Evolutionary conservation across 1,140 invertebrate genomes (phyloP).

Genomic region (Drosophila subpulchrella): DNA sequence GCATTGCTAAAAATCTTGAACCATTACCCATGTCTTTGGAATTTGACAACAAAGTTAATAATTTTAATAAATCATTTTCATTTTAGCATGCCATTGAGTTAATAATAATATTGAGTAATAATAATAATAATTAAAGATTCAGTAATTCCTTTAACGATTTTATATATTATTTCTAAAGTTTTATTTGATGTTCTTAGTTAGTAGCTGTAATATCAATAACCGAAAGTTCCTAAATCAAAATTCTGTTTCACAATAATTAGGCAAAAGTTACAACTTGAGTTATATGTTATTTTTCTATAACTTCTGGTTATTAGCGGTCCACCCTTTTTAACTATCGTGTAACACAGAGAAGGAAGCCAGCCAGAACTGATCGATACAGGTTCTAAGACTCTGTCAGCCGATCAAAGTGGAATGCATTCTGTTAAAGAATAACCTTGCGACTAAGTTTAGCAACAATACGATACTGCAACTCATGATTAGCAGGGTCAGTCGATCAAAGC

Average conservation of each 20-base stretch:
- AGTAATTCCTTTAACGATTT: no score
- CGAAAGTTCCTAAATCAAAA: neutral
- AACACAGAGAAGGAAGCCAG: conserved; percentile 23
- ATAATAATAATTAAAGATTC: no score
- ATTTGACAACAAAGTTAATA: no score
- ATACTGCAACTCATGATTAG: conserved; percentile 23
- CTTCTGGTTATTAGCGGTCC: conserved; percentile 4
- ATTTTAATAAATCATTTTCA: no score
- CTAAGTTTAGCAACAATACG: conserved; percentile 18
- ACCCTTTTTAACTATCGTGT: neutral
- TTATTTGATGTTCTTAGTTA: neutral
- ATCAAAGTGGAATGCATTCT: conserved; percentile 22
- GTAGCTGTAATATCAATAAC: neutral
- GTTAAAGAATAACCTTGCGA: conserved; percentile 36
- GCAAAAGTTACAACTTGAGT: neutral
- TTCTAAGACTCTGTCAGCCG: conserved; percentile 13
- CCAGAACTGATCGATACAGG: conserved; percentile 31
- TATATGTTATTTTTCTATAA: neutral
- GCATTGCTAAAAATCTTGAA: no score
- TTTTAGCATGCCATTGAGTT: no score
- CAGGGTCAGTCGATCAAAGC: conserved; percentile 16
- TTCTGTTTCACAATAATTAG: no score
- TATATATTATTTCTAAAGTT: no score
- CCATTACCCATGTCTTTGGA: no score
- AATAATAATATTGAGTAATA: no score